These are phyloP conservation scores for Addax nasomaculatus DNA, from an alignment of 2,113 vertebrate species.

Conservation along the genomic window DNA sequence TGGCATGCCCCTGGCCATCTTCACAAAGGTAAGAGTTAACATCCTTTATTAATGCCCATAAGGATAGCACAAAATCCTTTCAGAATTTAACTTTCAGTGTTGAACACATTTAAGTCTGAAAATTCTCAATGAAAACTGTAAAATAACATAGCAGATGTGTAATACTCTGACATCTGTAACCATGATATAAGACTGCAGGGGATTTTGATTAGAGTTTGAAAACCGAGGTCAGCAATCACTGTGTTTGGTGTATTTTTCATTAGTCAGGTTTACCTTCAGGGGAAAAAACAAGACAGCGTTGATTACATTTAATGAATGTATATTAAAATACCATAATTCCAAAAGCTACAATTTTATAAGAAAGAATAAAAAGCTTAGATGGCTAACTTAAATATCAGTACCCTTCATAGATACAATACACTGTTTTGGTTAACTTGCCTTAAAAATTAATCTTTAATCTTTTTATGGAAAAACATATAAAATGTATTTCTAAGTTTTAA, in stretches of 20 bases:
- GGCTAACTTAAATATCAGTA: not conserved
- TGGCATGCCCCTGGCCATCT: conserved; percentile 92
- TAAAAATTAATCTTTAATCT: not conserved
- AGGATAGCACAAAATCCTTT: not conserved
- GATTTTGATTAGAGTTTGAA: not conserved
- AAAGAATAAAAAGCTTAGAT: not conserved
- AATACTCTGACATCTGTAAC: not conserved
- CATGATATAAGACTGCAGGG: not conserved
- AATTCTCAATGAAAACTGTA: not conserved
- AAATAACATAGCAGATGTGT: not conserved
- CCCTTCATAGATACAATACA: not conserved
- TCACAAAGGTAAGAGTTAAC: conserved; percentile 90
- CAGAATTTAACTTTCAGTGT: not conserved
- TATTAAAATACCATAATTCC: not conserved
- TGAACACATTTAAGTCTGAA: not conserved
- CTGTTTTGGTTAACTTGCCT: not conserved
- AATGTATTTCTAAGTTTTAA: not conserved
- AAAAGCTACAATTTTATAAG: not conserved
- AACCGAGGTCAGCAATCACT: not conserved
- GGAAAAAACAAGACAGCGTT: not conserved
- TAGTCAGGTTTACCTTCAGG: not conserved
- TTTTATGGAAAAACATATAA: not conserved
- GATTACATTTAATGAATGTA: not conserved
- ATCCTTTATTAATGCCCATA: not conserved
- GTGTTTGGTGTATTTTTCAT: not conserved